Evolutionary conservation across 1,140 invertebrate genomes (phyloP), one percentile per base, ranked within the genome.

Genomic region (Brachionus sp.): DNA sequence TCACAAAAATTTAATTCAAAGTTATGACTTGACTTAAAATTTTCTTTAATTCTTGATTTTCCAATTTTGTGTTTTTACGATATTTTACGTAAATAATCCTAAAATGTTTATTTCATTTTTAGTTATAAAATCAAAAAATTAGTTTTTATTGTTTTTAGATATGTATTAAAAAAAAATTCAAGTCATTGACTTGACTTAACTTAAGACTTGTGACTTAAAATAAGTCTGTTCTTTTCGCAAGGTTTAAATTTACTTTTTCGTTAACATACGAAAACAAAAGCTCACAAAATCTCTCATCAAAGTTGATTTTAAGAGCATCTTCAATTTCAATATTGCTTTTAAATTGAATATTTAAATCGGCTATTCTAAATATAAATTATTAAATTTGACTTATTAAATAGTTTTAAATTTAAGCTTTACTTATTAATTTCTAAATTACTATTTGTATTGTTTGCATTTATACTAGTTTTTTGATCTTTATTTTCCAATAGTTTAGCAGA

Each of bases 281-380:
- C 4, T 75, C 16, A 75, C 42, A 46, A 46, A 75, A 75, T 13
- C 23, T 29, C 7, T 75, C 70, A 46, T 75, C 70, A 75, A 75
- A 75, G 46, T 75, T 75, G 4, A 75, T 50, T 75, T 75, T 75
- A 13, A 46, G 16, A 29, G 19, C 42, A 75, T 75, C 25, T 25
- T 75, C 70, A 23, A 70, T 13, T n/a, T 25, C 70, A 25, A 75
- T 12, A 12, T 75, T n/a, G 46, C 12, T 75, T 75, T 75, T 16
- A 46, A 75, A 75, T 44, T 44, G 44, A 19, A 19, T 75, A 50
- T 75, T 75, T 33, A 75, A 75, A 9, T 75, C 70, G 10, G 39
- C 12, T 42, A 75, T 23, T 75, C 70, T 13, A 73, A 42, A 9
- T 16, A 73, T 42, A 16, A 35, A 68, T 33, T 19, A 33, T 68